Evolutionary conservation across 2,888 invertebrate genomes (phyloP).

Genomic region (Synergus laeviventris): DNA sequence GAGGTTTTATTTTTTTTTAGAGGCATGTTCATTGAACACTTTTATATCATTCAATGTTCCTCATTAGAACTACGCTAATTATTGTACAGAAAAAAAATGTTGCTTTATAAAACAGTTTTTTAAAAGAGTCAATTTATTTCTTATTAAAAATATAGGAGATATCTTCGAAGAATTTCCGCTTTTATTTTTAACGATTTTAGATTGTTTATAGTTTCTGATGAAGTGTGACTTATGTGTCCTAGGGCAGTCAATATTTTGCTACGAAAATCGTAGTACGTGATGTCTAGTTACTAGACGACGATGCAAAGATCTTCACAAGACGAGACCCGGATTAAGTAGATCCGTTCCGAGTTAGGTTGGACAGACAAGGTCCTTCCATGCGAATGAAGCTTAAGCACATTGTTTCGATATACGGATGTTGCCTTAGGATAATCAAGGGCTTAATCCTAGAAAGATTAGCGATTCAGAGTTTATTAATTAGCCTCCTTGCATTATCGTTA

Average conservation of each 20-base stretch:
- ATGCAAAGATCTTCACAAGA: slow-evolving; percentile 65
- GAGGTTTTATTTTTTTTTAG: neutral
- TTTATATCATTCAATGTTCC: too few species aligned
- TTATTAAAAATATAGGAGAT: too few species aligned
- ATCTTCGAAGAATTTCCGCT: too few species aligned
- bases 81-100: too few species aligned
- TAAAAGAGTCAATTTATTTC: too few species aligned
- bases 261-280: slow-evolving; percentile 49
- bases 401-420: slow-evolving; percentile 69
- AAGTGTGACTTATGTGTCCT: neutral
- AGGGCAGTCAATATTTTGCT: slow-evolving; percentile 53
- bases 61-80: too few species aligned
- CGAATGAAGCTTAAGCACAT: slow-evolving; percentile 65
- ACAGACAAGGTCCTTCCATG: slow-evolving; percentile 64
- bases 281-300: slow-evolving; percentile 32
- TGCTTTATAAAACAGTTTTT: too few species aligned
- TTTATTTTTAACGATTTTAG: neutral
- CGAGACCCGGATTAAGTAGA: slow-evolving; percentile 68
- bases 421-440: slow-evolving; percentile 71
- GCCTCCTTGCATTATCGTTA: slow-evolving; percentile 6
- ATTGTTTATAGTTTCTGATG: neutral
- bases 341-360: slow-evolving; percentile 67
- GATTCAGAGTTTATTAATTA: slow-evolving; percentile 23
- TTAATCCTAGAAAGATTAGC: slow-evolving; percentile 66
- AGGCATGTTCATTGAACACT: too few species aligned